Base-by-base conservation (phyloP, 2,113 vertebrate species). In the Nyctereutes procyonoides region DNA sequence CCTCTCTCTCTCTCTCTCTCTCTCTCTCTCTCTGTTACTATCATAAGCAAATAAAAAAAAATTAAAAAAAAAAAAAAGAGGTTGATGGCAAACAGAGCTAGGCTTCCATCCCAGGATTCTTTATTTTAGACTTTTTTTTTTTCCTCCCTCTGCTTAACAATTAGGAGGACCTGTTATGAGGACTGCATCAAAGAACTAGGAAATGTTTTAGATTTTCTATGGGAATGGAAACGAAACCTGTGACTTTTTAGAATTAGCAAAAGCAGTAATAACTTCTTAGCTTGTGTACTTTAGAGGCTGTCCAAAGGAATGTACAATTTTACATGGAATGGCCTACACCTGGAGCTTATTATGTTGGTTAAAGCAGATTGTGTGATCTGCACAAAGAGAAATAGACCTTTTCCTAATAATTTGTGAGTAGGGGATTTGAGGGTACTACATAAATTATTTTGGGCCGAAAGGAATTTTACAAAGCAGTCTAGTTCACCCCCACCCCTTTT, bases 301-400 rank as follows among this genome's bases (percentile, higher is more conserved):
- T 93, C 90, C 96, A 94, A 87, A 98, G 93, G 98, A 98, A 98
- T 98, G 98, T 98, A 94, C 95, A 96, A 12, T 80, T 98, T 97
- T 95, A 76, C 53, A 1, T 1, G 2, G 43, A 89, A 56, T 87
- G 77, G 96, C 90, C 93, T 92, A 77, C 92, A 84, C 87, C 74
- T 86, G 93, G 82, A 91, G 88, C 95, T 97, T 96, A 96, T 95
- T 97, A 8, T 16, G 28, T 84, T 96, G 98, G 97, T 97, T 96
- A 97, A 88, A 96, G 96, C 10, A 71, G 65, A 93, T 97, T 94
- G 65, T 85, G 88, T 55, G 51, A 63, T 76, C 63, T 22, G 67
- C 24, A 14, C 67, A 24, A 38, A 60, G 80, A 63, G 32, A 83
- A 84, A 35, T 4, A 19, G 92, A 32, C 63, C 67, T 97, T 97